Evolutionary conservation across 1,140 invertebrate species (phyloP).

Genomic region (Oryzaephilus surinamensis): DNA sequence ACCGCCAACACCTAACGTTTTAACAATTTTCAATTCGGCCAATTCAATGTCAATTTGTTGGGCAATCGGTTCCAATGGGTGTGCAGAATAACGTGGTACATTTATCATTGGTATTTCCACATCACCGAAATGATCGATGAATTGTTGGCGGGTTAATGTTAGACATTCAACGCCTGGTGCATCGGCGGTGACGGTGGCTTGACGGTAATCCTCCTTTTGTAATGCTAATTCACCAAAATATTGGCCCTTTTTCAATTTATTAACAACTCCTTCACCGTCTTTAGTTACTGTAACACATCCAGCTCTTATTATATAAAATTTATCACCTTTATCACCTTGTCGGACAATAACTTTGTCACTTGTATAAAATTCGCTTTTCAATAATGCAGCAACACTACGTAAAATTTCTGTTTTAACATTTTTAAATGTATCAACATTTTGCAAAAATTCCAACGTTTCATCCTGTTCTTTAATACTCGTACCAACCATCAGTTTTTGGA

Average conservation of each 20-base stretch:
- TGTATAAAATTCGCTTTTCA: slow-evolving; percentile 81
- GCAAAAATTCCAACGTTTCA: slow-evolving; percentile 74
- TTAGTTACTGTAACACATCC: slow-evolving; percentile 76
- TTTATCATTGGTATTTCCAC: slow-evolving; percentile 20
- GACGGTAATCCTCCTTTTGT: slow-evolving; percentile 68
- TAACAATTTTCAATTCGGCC: slow-evolving; percentile 67
- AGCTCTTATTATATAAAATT: slow-evolving; percentile 91
- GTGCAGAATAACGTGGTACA: slow-evolving; percentile 8
- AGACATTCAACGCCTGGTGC: slow-evolving; percentile 83
- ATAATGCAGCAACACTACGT: slow-evolving; percentile 76
- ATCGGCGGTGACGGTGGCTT: slow-evolving; percentile 80
- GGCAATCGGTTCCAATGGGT: slow-evolving; percentile 3
- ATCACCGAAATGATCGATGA: slow-evolving; percentile 31
- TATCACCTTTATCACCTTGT: slow-evolving; percentile 88
- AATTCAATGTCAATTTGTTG: slow-evolving; percentile 49
- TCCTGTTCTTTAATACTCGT: slow-evolving; percentile 68
- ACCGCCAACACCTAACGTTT: slow-evolving; percentile 84
- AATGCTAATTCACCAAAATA: slow-evolving; percentile 75
- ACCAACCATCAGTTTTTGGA: slow-evolving; percentile 80
- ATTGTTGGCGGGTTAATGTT: slow-evolving; percentile 66
- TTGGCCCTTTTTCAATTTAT: slow-evolving; percentile 55
- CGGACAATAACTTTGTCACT: slow-evolving; percentile 78
- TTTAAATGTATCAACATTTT: slow-evolving; percentile 73
- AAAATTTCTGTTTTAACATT: slow-evolving; percentile 72
- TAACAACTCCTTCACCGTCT: slow-evolving; percentile 45